Base-by-base conservation (phyloP, 2,797 vertebrate species). In the Myotis pilosus region DNA sequence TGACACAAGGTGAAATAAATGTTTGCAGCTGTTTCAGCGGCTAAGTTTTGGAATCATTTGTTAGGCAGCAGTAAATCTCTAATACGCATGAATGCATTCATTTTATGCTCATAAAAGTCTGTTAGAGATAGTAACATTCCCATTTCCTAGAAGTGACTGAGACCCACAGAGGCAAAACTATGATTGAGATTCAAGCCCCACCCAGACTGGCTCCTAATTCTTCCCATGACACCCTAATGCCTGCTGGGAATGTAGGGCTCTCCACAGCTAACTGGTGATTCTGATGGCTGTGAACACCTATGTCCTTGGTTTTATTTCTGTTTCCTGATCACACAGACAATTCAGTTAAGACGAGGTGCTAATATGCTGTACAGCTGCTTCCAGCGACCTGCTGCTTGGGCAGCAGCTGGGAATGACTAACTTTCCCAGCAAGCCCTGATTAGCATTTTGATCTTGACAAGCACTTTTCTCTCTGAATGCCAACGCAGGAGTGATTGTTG, bases 371-470 rank as follows among this genome's bases (percentile, higher is more conserved):
- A 89, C 96, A 98, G 96, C 93, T 97, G 92, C 91, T 97, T 64
- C 23, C 28, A 93, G 86, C 91, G 90, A 80, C 33, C 1, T 95
- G 96, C 92, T 96, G 94, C 94, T 95, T 95, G 90, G 57, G 49
- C 85, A 97, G 72, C 97, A 98, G 93, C 97, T 97, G 97, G 94
- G 92, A 98, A 95, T 95, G 95, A 87, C 94, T 93, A 94, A 96
- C 97, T 97, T 97, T 97, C 97, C 92, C 97, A 97, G 97, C 95
- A 95, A 97, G 96, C 94, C 94, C 87, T 96, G 95, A 98, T 98
- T 98, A 98, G 97, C 97, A 98, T 98, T 98, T 98, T 98, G 97
- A 98, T 98, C 97, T 97, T 97, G 97, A 98, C 97, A 97, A 98
- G 97, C 76, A 96, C 97, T 98, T 98, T 97, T 72, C 96, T 93